Conservation (phyloP, 2,113 vertebrate species). For the Gobio gobio region DNA sequence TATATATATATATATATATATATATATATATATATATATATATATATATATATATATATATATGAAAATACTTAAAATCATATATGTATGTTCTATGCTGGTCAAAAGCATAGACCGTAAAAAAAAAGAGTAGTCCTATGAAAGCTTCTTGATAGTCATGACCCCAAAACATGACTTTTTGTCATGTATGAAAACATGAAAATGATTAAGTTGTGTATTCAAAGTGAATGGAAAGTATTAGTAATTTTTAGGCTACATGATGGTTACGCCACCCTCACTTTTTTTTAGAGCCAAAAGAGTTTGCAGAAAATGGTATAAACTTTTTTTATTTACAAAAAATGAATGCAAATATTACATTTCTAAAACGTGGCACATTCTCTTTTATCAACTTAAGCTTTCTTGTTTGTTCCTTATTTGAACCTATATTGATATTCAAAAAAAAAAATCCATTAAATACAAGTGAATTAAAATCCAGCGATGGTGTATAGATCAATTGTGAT, state of each 20-base stretch:
- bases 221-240: background rate
- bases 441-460: background rate
- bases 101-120: no score
- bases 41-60: no score
- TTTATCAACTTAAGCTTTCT: no score
- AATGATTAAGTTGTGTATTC: background rate
- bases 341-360: background rate
- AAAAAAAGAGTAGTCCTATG: no score
- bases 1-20: no score
- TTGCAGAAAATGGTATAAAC: background rate
- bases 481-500: background rate
- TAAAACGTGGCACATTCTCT: background rate
- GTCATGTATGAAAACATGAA: background rate
- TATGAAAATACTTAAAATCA: no score
- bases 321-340: background rate
- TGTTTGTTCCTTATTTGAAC: background rate
- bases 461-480: background rate
- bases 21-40: no score
- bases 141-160: no score
- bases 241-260: background rate
- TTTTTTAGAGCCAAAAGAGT: background rate
- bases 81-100: no score
- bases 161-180: background rate
- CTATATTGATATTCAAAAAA: background rate
- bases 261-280: background rate